Percentiles rank a stretch among this genome's conserved stretches.
These are phyloP conservation scores for Xanthia togata DNA, from an alignment of 2,888 invertebrate genomes.

Conservation along the genomic window DNA sequence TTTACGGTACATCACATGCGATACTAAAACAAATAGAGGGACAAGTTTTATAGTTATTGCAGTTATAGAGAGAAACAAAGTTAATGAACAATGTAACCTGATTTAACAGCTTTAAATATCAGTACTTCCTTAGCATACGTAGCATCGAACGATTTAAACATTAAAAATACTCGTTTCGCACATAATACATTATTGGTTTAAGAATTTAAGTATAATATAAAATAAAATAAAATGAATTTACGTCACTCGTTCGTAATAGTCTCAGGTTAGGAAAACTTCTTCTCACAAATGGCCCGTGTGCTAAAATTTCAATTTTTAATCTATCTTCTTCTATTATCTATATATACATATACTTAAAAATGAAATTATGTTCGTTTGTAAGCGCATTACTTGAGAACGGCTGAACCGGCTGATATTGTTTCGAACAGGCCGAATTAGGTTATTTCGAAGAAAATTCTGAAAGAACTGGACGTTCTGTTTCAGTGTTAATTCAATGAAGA, in stretches of 20 bases:
- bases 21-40: neutral
- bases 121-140: neutral
- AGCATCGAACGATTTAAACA: neutral
- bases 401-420: too few species aligned
- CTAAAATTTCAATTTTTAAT: neutral
- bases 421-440: too few species aligned
- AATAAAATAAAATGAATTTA: neutral
- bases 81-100: conserved; percentile 10
- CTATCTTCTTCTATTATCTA: too few species aligned
- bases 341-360: too few species aligned
- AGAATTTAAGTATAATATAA: neutral
- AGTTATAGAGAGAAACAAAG: neutral
- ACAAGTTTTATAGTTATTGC: neutral
- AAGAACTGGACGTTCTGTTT: too few species aligned
- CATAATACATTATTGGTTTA: neutral
- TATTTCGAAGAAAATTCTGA: too few species aligned
- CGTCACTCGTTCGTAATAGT: neutral
- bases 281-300: neutral
- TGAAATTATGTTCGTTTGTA: too few species aligned
- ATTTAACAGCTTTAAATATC: neutral
- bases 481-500: too few species aligned
- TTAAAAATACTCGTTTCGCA: neutral
- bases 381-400: too few species aligned
- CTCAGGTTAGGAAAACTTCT: neutral
- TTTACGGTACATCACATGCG: conserved; percentile 19